Conservation (phyloP, 2,888 invertebrate genomes). For the Terebella lapidaria region DNA sequence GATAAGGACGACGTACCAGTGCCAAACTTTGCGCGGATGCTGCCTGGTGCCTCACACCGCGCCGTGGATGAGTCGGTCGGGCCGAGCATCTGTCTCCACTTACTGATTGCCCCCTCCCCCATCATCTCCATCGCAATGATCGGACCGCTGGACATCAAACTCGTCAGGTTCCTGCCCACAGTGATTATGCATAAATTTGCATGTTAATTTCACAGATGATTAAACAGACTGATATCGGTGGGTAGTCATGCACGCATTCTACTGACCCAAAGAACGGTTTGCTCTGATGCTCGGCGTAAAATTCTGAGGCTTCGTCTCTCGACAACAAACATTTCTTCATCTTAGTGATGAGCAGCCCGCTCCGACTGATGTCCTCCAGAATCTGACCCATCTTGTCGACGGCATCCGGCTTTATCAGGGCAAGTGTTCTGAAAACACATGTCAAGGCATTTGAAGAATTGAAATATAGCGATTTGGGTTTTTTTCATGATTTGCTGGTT, state of each 20-base stretch:
- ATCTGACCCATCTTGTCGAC: slow-evolving; percentile 70
- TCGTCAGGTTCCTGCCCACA: slow-evolving; percentile 55
- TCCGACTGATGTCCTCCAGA: slow-evolving; percentile 63
- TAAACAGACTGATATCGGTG: no score
- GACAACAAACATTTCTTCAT: slow-evolving; percentile 69
- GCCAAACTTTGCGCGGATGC: slow-evolving; percentile 46
- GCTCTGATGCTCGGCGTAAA: slow-evolving; percentile 53
- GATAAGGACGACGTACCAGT: no score
- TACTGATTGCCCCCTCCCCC: slow-evolving; percentile 65
- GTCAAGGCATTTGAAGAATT: no score
- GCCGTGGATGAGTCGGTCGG: slow-evolving; percentile 44
- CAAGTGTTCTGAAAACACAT: slow-evolving; percentile 60
- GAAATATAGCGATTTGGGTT: not conserved
- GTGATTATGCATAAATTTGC: no score
- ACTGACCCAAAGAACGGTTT: slow-evolving; percentile 45
- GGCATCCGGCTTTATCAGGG: slow-evolving; percentile 71
- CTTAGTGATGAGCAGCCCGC: slow-evolving; percentile 61
- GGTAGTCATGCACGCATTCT: no score
- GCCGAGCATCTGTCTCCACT: slow-evolving; percentile 63
- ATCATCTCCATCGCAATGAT: slow-evolving; percentile 70
- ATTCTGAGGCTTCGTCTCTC: slow-evolving; percentile 63
- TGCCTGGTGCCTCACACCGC: slow-evolving; percentile 34
- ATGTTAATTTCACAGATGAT: not conserved
- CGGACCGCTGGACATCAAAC: slow-evolving; percentile 65
- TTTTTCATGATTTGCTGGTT: not conserved